Evolutionary conservation across 92 coral and sea anemone species (phyloP).

Genomic region (Pocillopora grandis): DNA sequence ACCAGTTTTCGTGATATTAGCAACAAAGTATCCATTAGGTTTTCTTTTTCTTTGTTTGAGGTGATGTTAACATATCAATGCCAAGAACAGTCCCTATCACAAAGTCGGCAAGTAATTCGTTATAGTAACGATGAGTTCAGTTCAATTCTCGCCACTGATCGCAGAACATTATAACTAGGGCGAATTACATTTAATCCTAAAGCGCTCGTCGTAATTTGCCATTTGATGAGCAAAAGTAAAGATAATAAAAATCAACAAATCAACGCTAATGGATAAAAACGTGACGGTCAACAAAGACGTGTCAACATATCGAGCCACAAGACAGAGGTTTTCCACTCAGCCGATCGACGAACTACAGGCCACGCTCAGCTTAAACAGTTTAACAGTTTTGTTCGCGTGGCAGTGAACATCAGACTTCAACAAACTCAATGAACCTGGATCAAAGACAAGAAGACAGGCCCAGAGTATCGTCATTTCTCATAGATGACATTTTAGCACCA

Average conservation of each 20-base stretch:
- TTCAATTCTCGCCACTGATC: not conserved
- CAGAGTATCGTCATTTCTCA: slow-evolving; percentile 78
- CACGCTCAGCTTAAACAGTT: not conserved
- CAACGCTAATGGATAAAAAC: slow-evolving; percentile 79
- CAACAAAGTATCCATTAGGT: slow-evolving; percentile 13
- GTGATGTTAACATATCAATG: slow-evolving; percentile 18
- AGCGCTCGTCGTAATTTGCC: not conserved
- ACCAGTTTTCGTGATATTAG: slow-evolving; percentile 16
- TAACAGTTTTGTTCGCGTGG: slow-evolving; percentile 12
- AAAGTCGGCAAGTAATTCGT: not conserved
- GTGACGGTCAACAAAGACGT: slow-evolving; percentile 88
- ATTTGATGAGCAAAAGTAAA: slow-evolving; percentile 41
- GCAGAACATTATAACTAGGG: not conserved
- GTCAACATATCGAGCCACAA: slow-evolving; percentile 64
- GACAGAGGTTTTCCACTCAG: slow-evolving; percentile 28
- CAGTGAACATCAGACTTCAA: slow-evolving; percentile 34
- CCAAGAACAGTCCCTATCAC: not conserved
- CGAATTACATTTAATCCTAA: not conserved
- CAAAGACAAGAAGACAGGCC: slow-evolving; percentile 66
- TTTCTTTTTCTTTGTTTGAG: slow-evolving; percentile 1
- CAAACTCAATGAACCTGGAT: slow-evolving; percentile 25
- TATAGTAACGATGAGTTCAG: not conserved
- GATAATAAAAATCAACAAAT: slow-evolving; percentile 88
- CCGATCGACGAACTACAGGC: not conserved
- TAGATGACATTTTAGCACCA: slow-evolving; percentile 75